Conservation (phyloP, 2,888 invertebrate genomes). For the Keiferia lycopersicella region DNA sequence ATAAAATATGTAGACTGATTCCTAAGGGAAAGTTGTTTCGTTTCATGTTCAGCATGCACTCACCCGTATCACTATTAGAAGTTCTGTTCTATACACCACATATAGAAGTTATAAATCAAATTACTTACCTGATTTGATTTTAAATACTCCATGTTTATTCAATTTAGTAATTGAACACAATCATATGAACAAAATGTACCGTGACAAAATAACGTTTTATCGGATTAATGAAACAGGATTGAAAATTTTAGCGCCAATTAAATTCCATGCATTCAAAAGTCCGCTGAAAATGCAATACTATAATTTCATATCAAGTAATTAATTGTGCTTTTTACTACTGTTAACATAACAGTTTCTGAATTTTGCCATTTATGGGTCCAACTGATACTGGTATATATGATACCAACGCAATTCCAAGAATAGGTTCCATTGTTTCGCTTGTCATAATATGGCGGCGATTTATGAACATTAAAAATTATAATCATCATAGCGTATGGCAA, state of each 20-base stretch:
- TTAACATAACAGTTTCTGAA: not conserved
- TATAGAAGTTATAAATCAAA: too few species aligned
- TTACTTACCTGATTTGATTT: not conserved
- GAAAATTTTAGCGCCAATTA: slow-evolving; percentile 3
- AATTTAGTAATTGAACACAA: slow-evolving; percentile 5
- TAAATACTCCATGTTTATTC: slow-evolving; percentile 9
- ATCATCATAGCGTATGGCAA: too few species aligned
- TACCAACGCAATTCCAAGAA: too few species aligned
- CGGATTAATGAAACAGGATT: not conserved
- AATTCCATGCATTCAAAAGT: not conserved
- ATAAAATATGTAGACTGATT: too few species aligned
- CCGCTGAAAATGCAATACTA: slow-evolving; percentile 5
- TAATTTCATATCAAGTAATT: slow-evolving; percentile 3
- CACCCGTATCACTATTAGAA: too few species aligned
- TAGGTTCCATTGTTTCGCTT: too few species aligned
- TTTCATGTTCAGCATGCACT: too few species aligned
- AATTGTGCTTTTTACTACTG: not conserved
- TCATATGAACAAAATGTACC: slow-evolving; percentile 3
- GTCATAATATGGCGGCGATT: too few species aligned
- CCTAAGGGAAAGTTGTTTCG: too few species aligned
- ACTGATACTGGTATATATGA: too few species aligned
- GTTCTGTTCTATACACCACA: too few species aligned
- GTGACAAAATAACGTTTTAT: not conserved
- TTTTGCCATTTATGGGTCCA: not conserved
- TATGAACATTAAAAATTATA: too few species aligned